These are phyloP conservation scores for Cyrtonyx montezumae DNA, from an alignment of 2,113 vertebrate species.

Conservation along the genomic window DNA sequence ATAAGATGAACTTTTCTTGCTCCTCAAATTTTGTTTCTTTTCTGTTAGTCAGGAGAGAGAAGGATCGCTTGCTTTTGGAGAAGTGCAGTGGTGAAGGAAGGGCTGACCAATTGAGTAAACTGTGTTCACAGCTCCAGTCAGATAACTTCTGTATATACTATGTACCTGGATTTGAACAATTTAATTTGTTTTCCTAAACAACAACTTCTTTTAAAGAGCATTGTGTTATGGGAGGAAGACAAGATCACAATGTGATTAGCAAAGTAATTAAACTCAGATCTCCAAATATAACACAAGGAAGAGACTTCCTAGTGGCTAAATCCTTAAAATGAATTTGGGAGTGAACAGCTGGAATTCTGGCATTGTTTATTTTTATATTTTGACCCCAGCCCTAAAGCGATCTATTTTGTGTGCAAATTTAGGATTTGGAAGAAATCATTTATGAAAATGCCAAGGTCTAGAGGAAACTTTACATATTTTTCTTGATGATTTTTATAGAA, in stretches of 20 bases:
- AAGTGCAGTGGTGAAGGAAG: neutral
- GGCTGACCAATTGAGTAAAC: neutral
- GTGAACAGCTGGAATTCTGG: neutral
- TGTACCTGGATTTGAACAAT: neutral
- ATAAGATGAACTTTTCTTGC: neutral
- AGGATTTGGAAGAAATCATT: neutral
- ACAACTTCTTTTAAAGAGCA: neutral
- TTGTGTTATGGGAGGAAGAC: neutral
- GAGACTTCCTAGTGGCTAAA: neutral
- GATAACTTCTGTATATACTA: neutral
- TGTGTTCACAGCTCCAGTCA: neutral
- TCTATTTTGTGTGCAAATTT: neutral
- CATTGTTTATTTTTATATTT: neutral
- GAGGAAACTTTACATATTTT: neutral
- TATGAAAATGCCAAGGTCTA: neutral
- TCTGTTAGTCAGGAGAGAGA: neutral
- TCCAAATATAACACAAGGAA: neutral
- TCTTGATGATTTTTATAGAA: neutral
- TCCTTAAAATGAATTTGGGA: neutral
- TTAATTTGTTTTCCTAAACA: neutral
- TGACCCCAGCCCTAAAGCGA: neutral
- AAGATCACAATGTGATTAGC: neutral
- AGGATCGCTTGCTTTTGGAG: neutral
- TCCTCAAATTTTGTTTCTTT: neutral
- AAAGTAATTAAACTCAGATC: neutral